A percentile compares a stretch with the other conserved stretches of the same genome.
These are phyloP conservation scores for Muscidifurax raptorellus DNA, from an alignment of 1,140 invertebrate species.

Conservation along the genomic window DNA sequence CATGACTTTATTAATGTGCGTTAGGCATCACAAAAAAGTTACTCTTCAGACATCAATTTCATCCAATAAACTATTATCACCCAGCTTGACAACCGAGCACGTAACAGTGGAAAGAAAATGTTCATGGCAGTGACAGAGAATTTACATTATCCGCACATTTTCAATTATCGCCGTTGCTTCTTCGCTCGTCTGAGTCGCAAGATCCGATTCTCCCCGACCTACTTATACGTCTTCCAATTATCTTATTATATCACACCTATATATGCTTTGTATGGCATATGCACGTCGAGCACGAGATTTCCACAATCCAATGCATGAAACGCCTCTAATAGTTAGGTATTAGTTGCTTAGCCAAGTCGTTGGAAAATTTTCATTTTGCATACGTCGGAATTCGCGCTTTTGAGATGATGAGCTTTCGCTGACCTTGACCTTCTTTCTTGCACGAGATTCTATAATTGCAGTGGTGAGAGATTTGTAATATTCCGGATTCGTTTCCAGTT, in stretches of 20 bases:
- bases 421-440: neutral
- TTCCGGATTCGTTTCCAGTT: neutral
- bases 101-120: neutral
- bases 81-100: too few relatives aligned
- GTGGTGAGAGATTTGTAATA: neutral
- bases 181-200: neutral
- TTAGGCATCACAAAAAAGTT: too few relatives aligned
- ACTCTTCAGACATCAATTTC: too few relatives aligned
- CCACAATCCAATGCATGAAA: constrained; percentile 2
- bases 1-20: too few relatives aligned
- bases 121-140: constrained; percentile 31
- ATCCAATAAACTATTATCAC: too few relatives aligned
- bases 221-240: constrained; percentile 34
- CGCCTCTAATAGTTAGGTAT: neutral
- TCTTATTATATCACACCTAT: constrained; percentile 18
- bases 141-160: constrained; percentile 26
- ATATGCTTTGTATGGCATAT: neutral
- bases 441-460: neutral
- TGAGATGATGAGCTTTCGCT: neutral
- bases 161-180: neutral
- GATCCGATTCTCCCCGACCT: constrained; percentile 17
- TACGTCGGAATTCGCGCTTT: neutral
- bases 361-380: neutral
- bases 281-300: neutral
- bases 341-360: neutral